phyloP scores from a whole-genome alignment of 64 coral and sea anemone species.

The Dendronephthya gigantea region DNA sequence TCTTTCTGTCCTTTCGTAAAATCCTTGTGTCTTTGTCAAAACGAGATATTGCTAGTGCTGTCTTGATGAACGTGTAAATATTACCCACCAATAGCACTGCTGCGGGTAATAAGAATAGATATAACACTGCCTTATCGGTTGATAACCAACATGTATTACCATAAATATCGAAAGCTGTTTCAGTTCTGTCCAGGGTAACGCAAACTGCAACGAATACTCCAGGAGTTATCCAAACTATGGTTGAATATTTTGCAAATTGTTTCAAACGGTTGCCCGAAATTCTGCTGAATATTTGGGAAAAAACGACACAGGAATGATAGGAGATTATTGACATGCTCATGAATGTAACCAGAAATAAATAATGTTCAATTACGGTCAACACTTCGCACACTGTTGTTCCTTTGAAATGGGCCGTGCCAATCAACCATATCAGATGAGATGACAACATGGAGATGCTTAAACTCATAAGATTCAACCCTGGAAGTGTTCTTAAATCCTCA shows the following conservation, averaged over 20 bases:
- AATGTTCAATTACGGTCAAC: neutral
- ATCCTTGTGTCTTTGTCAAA: neutral
- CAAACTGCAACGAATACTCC: neutral
- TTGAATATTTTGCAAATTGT: neutral
- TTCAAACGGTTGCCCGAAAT: neutral
- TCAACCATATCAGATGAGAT: neutral
- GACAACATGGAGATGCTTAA: neutral
- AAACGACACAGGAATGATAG: neutral
- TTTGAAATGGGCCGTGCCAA: neutral
- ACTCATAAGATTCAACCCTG: neutral
- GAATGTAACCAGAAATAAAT: neutral
- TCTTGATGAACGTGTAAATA: neutral
- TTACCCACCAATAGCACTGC: neutral
- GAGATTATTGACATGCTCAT: neutral
- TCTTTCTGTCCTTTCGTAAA: neutral
- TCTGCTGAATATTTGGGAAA: neutral
- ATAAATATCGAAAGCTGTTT: neutral
- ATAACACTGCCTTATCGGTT: neutral
- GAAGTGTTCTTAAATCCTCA: neutral
- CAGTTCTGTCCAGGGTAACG: neutral
- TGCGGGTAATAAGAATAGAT: neutral
- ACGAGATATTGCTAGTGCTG: neutral
- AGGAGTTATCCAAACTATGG: neutral
- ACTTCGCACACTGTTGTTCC: neutral
- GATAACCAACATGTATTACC: neutral